Percentiles rank a stretch among this genome's conserved stretches.
These are phyloP conservation scores for Pasiphila rectangulata DNA, from an alignment of 2,888 invertebrate genomes.

Conservation along the genomic window DNA sequence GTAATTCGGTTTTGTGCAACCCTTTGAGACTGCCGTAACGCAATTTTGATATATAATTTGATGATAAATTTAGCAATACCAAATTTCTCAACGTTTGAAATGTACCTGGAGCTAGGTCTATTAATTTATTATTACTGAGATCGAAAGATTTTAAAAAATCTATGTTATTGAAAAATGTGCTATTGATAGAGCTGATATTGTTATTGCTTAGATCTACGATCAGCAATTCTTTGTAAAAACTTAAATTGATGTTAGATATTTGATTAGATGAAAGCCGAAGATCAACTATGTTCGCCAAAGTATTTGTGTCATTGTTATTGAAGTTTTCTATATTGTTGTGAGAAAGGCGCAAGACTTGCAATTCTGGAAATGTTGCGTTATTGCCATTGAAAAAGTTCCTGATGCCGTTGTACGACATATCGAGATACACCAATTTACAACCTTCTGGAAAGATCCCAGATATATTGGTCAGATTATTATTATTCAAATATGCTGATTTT, in stretches of 20 bases:
- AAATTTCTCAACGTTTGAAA: constrained; percentile 58
- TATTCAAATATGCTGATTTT: constrained; percentile 56
- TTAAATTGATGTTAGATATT: constrained; percentile 51
- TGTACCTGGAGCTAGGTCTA: constrained; percentile 56
- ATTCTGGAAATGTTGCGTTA: constrained; percentile 41
- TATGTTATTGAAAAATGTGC: constrained; percentile 48
- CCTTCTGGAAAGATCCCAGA: constrained; percentile 41
- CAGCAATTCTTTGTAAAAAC: constrained; percentile 50
- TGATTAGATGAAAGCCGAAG: constrained; percentile 54
- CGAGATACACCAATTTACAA: constrained; percentile 47
- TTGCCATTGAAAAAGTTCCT: constrained; percentile 36
- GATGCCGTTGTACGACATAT: constrained; percentile 54
- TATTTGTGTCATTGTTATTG: constrained; percentile 52
- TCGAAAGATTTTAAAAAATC: constrained; percentile 55
- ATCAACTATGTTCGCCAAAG: constrained; percentile 47
- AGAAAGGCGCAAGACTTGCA: constrained; percentile 50
- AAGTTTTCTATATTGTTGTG: constrained; percentile 55
- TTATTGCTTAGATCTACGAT: constrained; percentile 58
- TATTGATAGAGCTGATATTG: constrained; percentile 44
- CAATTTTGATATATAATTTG: constrained; percentile 50
- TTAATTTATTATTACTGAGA: constrained; percentile 56
- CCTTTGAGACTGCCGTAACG: constrained; percentile 65
- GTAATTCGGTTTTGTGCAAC: constrained; percentile 53
- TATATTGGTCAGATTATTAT: constrained; percentile 50
- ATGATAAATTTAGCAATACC: constrained; percentile 59